Percentiles rank a stretch among this genome's conserved stretches.
Evolutionary conservation across 30 jellyfish, hydroid and myxozoan species (phyloP).

Genomic region (Cassiopea andromeda): DNA sequence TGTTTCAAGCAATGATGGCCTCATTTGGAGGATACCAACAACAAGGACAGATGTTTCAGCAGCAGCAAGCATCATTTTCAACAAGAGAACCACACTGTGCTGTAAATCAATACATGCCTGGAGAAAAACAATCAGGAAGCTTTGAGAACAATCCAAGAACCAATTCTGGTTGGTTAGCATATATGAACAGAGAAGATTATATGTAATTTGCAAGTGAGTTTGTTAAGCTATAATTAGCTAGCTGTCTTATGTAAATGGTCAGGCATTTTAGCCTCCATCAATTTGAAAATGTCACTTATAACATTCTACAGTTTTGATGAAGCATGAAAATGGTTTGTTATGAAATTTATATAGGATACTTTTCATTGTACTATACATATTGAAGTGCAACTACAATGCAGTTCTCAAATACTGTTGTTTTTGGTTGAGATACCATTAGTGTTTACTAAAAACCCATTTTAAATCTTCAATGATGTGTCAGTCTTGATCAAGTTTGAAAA

Average conservation of each 20-base stretch:
- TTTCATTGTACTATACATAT: too few relatives aligned
- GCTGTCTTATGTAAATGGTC: neutral
- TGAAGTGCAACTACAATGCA: too few relatives aligned
- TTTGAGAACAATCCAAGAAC: slow-evolving; percentile 33
- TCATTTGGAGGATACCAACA: slow-evolving; percentile 19
- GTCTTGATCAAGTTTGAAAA: too few relatives aligned
- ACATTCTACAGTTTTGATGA: too few relatives aligned
- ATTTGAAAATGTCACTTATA: too few relatives aligned
- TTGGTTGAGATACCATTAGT: too few relatives aligned
- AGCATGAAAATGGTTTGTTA: too few relatives aligned
- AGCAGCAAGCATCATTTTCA: slow-evolving; percentile 27
- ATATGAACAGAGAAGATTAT: slow-evolving; percentile 21
- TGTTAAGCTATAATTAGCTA: neutral
- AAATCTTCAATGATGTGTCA: too few relatives aligned
- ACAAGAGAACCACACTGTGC: slow-evolving; percentile 37
- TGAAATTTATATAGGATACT: too few relatives aligned
- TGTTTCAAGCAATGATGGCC: slow-evolving; percentile 50
- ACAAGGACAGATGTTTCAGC: slow-evolving; percentile 52
- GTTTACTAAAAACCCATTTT: too few relatives aligned
- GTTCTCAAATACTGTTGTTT: too few relatives aligned
- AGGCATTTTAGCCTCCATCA: too few relatives aligned
- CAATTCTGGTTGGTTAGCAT: slow-evolving; percentile 31
- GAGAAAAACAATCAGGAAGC: slow-evolving; percentile 19
- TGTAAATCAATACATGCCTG: slow-evolving; percentile 2
- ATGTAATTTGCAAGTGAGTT: neutral